Conservation (phyloP, 1,140 invertebrate genomes). For the Mya arenaria region DNA sequence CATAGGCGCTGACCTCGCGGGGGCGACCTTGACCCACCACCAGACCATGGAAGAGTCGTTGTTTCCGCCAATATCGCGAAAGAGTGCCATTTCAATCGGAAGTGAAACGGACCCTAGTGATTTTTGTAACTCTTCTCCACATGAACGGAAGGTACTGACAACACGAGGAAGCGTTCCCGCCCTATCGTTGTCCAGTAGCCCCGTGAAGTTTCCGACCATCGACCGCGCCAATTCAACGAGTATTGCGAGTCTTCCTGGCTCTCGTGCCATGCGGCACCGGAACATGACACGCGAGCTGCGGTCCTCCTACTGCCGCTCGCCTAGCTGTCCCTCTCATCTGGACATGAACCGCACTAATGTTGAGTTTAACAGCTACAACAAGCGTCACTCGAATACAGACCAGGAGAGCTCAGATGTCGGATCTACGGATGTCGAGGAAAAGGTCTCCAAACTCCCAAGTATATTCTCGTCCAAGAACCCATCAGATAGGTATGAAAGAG, state of each 20-base stretch:
- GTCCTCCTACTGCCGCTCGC: conserved; percentile 25
- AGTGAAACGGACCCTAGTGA: conserved; percentile 47
- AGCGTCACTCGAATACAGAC: not conserved
- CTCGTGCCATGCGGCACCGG: conserved; percentile 33
- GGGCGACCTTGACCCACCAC: no score
- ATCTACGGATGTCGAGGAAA: not conserved
- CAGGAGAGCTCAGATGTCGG: not conserved
- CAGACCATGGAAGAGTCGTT: conserved; percentile 47
- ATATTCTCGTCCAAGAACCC: conserved; percentile 39
- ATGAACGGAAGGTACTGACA: conserved; percentile 5
- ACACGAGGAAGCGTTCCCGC: conserved; percentile 35
- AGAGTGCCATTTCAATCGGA: conserved; percentile 36
- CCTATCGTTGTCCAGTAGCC: conserved; percentile 37
- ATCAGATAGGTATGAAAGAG: not conserved
- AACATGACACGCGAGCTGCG: conserved; percentile 20
- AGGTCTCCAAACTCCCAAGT: conserved; percentile 10
- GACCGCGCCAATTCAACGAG: conserved; percentile 51
- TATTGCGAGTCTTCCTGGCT: conserved; percentile 44
- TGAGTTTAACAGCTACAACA: not conserved
- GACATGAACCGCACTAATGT: conserved; percentile 29
- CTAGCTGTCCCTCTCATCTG: conserved; percentile 45
- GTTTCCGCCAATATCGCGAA: conserved; percentile 43
- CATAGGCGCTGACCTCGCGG: no score
- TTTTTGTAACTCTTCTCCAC: not conserved
- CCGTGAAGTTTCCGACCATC: conserved; percentile 44